These are phyloP conservation scores for Drosophila meridiana DNA, from an alignment of 2,888 invertebrate species.

Conservation along the genomic window DNA sequence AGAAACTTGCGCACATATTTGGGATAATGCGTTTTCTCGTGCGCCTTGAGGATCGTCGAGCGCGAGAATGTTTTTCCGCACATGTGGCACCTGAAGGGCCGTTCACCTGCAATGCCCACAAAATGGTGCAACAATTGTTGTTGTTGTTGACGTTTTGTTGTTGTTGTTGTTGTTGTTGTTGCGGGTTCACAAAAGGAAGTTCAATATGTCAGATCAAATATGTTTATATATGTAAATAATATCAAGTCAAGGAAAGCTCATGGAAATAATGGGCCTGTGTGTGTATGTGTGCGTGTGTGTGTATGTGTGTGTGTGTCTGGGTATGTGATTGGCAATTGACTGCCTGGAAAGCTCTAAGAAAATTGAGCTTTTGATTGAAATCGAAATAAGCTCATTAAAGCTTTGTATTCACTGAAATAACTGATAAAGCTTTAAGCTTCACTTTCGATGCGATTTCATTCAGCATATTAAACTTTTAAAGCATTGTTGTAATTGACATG, in stretches of 20 bases:
- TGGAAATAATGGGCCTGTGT: background rate
- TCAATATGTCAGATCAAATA: slow-evolving; percentile 33
- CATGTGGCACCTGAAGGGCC: slow-evolving; percentile 94
- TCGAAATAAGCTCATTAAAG: too few species aligned
- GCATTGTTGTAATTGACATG: background rate
- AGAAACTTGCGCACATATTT: slow-evolving; percentile 96
- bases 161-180: background rate
- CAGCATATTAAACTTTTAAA: too few species aligned
- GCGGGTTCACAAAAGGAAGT: slow-evolving; percentile 31
- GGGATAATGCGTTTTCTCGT: slow-evolving; percentile 96
- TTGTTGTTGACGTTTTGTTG: background rate
- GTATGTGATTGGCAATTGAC: too few species aligned
- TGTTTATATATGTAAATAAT: background rate
- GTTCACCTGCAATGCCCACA: slow-evolving; percentile 87
- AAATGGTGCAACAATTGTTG: slow-evolving; percentile 1
- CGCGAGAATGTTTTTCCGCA: slow-evolving; percentile 96
- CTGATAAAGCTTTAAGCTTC: too few species aligned
- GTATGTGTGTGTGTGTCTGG: background rate
- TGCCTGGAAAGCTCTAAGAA: background rate
- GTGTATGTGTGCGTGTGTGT: background rate
- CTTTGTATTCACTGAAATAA: too few species aligned
- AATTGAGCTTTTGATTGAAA: background rate
- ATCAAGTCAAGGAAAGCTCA: background rate
- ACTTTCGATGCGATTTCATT: too few species aligned
- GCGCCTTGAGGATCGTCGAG: slow-evolving; percentile 95